Evolutionary conservation across 2,888 invertebrate genomes (phyloP).

Genomic region (Thereva nobilitata): DNA sequence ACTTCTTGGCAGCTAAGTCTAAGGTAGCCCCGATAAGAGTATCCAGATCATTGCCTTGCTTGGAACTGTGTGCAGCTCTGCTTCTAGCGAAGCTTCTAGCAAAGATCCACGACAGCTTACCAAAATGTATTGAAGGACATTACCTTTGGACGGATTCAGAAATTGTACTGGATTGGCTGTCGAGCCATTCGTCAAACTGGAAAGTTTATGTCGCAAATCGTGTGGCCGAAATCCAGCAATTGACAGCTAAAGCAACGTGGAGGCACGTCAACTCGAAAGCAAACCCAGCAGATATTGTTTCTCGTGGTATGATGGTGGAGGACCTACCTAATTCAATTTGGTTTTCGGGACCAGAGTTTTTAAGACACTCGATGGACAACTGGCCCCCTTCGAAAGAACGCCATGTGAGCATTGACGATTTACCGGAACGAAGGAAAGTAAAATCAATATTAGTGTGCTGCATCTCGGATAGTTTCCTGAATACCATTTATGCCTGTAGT

Average conservation of each 20-base stretch:
- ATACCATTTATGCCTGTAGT: too few species aligned
- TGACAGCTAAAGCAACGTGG: conserved; percentile 4
- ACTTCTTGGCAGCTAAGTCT: conserved; percentile 1
- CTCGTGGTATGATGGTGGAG: conserved; percentile 35
- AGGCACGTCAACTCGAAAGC: conserved; percentile 33
- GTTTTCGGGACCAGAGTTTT: not conserved
- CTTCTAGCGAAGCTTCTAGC: too few species aligned
- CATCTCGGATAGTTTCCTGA: too few species aligned
- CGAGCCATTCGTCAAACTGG: not conserved
- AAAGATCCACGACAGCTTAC: too few species aligned
- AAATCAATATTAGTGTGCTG: too few species aligned
- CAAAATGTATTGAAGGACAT: too few species aligned
- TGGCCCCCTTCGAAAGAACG: too few species aligned
- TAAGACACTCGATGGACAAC: too few species aligned
- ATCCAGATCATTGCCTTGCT: not conserved
- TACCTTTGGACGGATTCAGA: too few species aligned
- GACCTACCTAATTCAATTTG: not conserved
- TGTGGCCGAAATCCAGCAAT: conserved; percentile 39
- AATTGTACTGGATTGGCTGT: too few species aligned
- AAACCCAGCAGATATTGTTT: conserved; percentile 43
- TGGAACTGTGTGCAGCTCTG: conserved; percentile 33
- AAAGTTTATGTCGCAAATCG: conserved; percentile 36
- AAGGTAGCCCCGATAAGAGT: not conserved
- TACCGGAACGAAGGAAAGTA: too few species aligned
- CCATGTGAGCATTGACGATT: too few species aligned